Percentiles rank a stretch among this genome's conserved stretches.
These are phyloP conservation scores for Oreortyx pictus DNA, from an alignment of 2,797 vertebrate genomes.

Conservation along the genomic window DNA sequence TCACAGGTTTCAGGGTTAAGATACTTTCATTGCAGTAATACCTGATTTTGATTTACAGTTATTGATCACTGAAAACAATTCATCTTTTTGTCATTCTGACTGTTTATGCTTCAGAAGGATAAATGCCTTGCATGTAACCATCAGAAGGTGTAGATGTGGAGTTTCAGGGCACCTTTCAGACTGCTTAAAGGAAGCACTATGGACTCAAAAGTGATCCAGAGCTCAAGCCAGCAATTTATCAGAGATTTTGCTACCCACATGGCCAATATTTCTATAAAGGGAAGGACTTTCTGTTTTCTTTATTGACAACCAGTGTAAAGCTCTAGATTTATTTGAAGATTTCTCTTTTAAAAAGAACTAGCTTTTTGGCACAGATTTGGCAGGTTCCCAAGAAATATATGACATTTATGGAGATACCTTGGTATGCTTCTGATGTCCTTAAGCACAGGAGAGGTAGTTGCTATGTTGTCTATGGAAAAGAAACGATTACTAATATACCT, in stretches of 20 bases:
- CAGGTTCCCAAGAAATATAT: slow-evolving; percentile 36
- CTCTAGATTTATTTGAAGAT: neutral
- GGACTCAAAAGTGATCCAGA: neutral
- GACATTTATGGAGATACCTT: slow-evolving; percentile 57
- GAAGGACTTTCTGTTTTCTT: neutral
- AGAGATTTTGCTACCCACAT: neutral
- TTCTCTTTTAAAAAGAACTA: neutral
- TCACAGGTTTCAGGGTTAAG: neutral
- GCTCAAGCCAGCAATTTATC: neutral
- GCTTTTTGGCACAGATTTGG: slow-evolving; percentile 27
- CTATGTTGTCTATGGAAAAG: slow-evolving; percentile 10
- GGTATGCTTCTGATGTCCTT: slow-evolving; percentile 50
- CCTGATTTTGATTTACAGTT: neutral
- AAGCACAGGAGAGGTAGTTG: slow-evolving; percentile 4
- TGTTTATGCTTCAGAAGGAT: neutral
- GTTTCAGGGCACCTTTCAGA: neutral
- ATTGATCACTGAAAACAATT: fast-evolving
- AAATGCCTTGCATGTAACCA: neutral
- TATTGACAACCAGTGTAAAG: neutral
- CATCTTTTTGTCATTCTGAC: neutral
- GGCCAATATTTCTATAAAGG: neutral
- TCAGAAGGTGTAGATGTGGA: neutral
- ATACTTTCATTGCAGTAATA: neutral
- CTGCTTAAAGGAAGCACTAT: neutral
- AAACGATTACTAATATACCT: slow-evolving; percentile 23